These are phyloP conservation scores for Neosilurus hyrtlii DNA, from an alignment of 2,797 vertebrate species.

Conservation along the genomic window DNA sequence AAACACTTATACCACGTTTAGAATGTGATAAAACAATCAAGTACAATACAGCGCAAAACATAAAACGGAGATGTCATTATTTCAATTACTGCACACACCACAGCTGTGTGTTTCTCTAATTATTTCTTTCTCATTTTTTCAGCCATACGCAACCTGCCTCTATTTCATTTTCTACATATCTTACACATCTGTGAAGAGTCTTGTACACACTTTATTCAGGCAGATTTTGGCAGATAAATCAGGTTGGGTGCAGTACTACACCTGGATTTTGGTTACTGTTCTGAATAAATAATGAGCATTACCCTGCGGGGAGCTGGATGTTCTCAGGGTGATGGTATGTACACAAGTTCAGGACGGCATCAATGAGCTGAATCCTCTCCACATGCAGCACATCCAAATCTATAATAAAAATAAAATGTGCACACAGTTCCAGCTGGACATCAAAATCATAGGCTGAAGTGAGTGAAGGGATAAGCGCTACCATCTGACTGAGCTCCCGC, in stretches of 20 bases:
- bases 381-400: conserved; percentile 93
- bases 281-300: conserved; percentile 26
- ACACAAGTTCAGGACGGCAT: conserved; percentile 94
- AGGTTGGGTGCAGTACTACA: neutral
- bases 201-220: neutral
- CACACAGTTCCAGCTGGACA: conserved; percentile 11
- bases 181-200: no score
- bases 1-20: neutral
- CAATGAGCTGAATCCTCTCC: conserved; percentile 93
- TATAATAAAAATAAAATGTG: conserved; percentile 58
- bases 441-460: neutral
- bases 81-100: neutral
- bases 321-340: conserved; percentile 98
- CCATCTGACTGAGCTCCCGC: conserved; percentile 93
- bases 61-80: neutral
- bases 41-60: neutral
- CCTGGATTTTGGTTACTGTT: neutral
- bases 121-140: neutral
- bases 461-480: conserved; percentile 49
- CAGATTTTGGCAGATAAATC: neutral
- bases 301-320: conserved; percentile 97
- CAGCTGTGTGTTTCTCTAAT: no score
- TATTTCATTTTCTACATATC: neutral
- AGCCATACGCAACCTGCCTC: no score
- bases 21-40: neutral